These are phyloP conservation scores for Drosophila phalerata DNA, from an alignment of 2,888 invertebrate genomes.

Conservation along the genomic window DNA sequence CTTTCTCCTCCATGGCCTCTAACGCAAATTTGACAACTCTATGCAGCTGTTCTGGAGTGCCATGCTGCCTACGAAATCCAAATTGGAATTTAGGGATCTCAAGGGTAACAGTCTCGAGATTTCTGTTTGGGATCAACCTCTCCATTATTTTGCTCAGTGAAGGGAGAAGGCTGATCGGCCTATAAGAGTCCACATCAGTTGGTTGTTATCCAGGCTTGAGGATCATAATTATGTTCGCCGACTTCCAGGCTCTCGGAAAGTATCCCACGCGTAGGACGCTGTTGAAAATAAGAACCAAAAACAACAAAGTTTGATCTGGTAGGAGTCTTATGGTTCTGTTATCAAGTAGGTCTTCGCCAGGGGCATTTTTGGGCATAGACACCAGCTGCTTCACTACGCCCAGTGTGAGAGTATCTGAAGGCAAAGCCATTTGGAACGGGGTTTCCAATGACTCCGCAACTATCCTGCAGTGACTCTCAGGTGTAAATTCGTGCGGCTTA, in stretches of 20 bases:
- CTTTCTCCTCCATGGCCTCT: neutral
- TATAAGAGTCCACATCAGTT: neutral
- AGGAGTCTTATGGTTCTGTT: neutral
- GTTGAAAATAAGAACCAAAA: neutral
- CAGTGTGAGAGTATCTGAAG: neutral
- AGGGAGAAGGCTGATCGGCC: neutral
- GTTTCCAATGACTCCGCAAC: neutral
- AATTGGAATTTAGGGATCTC: conserved; percentile 7
- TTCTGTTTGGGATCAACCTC: too few relatives aligned
- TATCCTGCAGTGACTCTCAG: too few relatives aligned
- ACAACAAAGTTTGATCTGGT: neutral
- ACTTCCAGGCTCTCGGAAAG: neutral
- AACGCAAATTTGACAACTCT: neutral
- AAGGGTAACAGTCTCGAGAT: too few relatives aligned
- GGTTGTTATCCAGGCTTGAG: neutral
- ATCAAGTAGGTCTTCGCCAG: neutral
- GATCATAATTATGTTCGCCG: neutral
- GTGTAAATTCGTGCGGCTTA: too few relatives aligned
- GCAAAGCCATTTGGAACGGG: neutral
- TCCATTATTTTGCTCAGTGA: neutral
- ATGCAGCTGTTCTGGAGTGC: neutral
- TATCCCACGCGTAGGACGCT: neutral
- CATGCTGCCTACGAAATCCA: neutral
- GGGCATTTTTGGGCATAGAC: neutral
- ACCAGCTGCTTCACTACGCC: neutral